Base-by-base conservation (phyloP, 2,797 vertebrate species). In the Sebastes trivittatus region DNA sequence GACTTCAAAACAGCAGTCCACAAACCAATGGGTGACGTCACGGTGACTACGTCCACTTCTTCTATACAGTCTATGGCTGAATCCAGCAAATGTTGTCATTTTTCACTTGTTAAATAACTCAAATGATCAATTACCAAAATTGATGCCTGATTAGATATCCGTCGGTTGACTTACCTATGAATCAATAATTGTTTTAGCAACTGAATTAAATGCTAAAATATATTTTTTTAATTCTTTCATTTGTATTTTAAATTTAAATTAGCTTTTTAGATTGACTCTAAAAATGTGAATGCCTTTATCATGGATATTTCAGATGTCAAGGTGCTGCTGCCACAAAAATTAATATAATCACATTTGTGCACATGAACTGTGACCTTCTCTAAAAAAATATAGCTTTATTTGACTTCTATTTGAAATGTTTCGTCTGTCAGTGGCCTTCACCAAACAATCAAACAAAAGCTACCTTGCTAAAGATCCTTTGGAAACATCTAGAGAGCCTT, bases 391-490 rank as follows among this genome's bases (percentile, higher is more conserved):
- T 52, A 29, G 2, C 22, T 80, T 62, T 11, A 71, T 61, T 58
- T 59, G 20, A 73, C 29, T 22, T 54, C 3, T 16, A 20, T 75
- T 54, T 56, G 18, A 85, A 75, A 76, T 20, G 32, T 60, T 55
- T 61, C n/a, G 18, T 73, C 59, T 20, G 23, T 77, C 38, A 32
- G 1, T 63, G 68, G 25, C 77, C 74, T 63, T 89, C 72, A 77
- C 8, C 11, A 16, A 25, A 83, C 74, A 59, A 83, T 7, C 11
- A 20, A 25, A 83, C 74, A 59, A 83, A 76, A 54, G 2, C 36
- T 52, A 11, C 23, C 36, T 82, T 9, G 11, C 65, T 77, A 32
- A 85, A 80, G 77, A 75, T 72, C 42, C 42, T 80, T 36, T 83
- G 10, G 11, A 78, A 74, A 77, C 82, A 83, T 85, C 22, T 18